Evolutionary conservation across 2,888 invertebrate species (phyloP).

Genomic region (Trichopria drosophilae): DNA sequence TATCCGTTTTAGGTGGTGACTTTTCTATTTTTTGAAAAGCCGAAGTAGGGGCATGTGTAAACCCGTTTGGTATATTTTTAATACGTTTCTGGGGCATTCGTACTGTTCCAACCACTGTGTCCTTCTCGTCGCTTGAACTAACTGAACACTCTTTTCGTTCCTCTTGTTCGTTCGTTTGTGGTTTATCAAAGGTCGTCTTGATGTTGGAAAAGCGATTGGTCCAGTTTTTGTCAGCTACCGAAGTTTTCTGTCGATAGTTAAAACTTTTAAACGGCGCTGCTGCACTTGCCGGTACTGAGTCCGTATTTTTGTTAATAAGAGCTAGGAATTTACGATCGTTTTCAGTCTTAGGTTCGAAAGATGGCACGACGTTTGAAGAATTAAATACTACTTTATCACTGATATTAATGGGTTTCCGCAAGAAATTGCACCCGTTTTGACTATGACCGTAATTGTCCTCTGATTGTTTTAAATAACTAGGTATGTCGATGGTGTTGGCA

Average conservation of each 20-base stretch:
- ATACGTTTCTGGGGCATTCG: constrained; percentile 23
- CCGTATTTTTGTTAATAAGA: constrained; percentile 75
- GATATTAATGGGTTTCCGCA: constrained; percentile 65
- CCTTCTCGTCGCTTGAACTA: constrained; percentile 5
- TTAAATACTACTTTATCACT: constrained; percentile 57
- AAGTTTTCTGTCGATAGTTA: constrained; percentile 41
- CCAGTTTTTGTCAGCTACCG: constrained; percentile 67
- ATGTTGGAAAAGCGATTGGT: constrained; percentile 81
- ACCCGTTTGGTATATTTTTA: constrained; percentile 37
- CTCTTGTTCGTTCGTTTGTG: constrained; percentile 21
- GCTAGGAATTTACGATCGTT: constrained; percentile 84
- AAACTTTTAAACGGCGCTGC: constrained; percentile 47
- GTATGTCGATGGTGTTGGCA: constrained; percentile 87
- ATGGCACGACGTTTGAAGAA: constrained; percentile 62
- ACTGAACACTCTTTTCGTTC: constrained; percentile 16
- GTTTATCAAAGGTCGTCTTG: constrained; percentile 77
- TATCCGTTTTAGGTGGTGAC: background rate
- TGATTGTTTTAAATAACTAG: constrained; percentile 62
- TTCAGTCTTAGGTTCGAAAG: constrained; percentile 79
- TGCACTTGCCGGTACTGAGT: constrained; percentile 29
- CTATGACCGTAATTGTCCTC: constrained; percentile 46
- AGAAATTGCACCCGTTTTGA: constrained; percentile 56
- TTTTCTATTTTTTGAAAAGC: constrained; percentile 52
- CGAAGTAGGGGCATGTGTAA: constrained; percentile 53
- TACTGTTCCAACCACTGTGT: constrained; percentile 20